Evolutionary conservation across 1,140 invertebrate genomes (phyloP), one percentile per base, ranked within the genome.

Genomic region (Bombus confusus): DNA sequence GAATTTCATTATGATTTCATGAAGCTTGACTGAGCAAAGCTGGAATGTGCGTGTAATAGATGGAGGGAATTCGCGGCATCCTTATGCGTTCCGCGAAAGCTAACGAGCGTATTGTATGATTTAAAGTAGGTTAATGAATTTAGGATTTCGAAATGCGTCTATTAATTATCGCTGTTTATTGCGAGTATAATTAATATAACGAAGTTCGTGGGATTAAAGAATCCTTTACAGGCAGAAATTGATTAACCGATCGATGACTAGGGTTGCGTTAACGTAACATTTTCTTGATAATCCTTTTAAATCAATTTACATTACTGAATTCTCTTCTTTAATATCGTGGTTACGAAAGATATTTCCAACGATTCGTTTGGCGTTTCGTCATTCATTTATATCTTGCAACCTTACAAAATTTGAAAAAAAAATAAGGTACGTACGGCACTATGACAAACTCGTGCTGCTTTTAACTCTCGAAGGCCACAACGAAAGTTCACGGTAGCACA

Each of bases 1-100:
- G 71, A 82, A 82, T 82, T 82, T 82, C 71, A 59, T 74, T 74
- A 43, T 62, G 72, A 43, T 18, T 64, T 62, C 39, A 15, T 34
- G 39, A 34, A 72, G 80, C 15, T 25, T 28, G 71, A 31, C 18
- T 25, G 47, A 15, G 28, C 37, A 31, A 62, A 73, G 47, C n/a
- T 3, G 68, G 37, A 18, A 41, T 81, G 73, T n/a, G 39, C 59
- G 39, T 31, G 59, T 12, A 83, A 75, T 22, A 25, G 71, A 73
- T 8, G 47, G 1, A n/a, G 47, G n/a, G 37, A 81, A 73, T 57
- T 41, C 62, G 8, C 13, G 76, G 64, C 13, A 80, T 69, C 28
- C 77, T 77, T 34, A 15, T 25, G 41, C 25, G 77, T 47, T 66
- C 37, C 28, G 15, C 25, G 75, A 18, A 39, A 71, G 71, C 69